These are phyloP conservation scores for Chloromyia formosa DNA, from an alignment of 2,888 invertebrate species.

Conservation along the genomic window DNA sequence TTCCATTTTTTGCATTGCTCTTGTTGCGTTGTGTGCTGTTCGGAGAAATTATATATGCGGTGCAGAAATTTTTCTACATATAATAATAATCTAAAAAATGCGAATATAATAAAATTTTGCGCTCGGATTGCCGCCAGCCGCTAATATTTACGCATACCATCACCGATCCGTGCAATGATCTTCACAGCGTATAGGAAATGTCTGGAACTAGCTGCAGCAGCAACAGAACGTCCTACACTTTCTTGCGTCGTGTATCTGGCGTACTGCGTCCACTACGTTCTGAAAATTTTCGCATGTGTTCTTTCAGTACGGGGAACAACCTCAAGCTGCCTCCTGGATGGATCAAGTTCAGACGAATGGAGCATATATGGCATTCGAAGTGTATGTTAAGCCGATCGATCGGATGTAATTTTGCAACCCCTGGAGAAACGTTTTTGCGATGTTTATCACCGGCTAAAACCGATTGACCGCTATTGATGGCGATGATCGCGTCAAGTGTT, in stretches of 20 bases:
- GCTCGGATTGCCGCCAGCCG: conserved; percentile 23
- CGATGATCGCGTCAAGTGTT: conserved; percentile 39
- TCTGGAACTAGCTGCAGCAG: no score
- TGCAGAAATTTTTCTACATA: conserved; percentile 44
- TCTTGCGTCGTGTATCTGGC: background rate
- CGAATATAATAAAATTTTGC: conserved; percentile 34
- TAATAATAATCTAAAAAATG: conserved; percentile 42
- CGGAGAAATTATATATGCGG: conserved; percentile 40
- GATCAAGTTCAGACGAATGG: background rate
- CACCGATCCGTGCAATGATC: conserved; percentile 11
- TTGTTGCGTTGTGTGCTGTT: background rate
- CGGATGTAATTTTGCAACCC: conserved; percentile 47
- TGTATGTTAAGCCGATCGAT: conserved; percentile 19
- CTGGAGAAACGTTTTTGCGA: conserved; percentile 48
- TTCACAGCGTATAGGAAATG: background rate
- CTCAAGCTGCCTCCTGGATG: background rate
- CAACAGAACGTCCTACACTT: background rate
- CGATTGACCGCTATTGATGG: conserved; percentile 41
- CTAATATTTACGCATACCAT: conserved; percentile 38
- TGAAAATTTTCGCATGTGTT: conserved; percentile 13
- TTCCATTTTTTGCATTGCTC: conserved; percentile 19
- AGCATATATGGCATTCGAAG: conserved; percentile 31
- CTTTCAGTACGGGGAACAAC: background rate
- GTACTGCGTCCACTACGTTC: background rate
- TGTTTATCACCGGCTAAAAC: conserved; percentile 48